A percentile compares a stretch with the other conserved stretches of the same genome.
Conservation (phyloP, 2,888 invertebrate genomes). For the Drosophila sordidapex region DNA sequence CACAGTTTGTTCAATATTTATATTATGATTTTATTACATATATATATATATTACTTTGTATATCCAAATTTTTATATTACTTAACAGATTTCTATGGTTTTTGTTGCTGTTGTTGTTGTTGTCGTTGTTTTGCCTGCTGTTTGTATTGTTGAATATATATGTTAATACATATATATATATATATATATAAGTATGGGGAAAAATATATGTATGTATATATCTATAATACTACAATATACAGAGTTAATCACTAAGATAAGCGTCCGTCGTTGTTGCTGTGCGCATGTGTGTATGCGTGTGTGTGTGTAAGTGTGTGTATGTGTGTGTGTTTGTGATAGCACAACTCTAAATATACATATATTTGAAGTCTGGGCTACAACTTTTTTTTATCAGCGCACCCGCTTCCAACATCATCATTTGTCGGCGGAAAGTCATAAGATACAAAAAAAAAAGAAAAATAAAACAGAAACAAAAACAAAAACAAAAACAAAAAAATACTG, state of each 20-base stretch:
- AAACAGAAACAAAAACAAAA: slow-evolving; percentile 17
- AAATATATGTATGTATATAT: slow-evolving; percentile 33
- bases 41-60: neutral
- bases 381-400: slow-evolving; percentile 64
- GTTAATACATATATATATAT: slow-evolving; percentile 5
- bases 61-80: slow-evolving; percentile 27
- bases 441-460: slow-evolving; percentile 34
- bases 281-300: neutral
- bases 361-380: slow-evolving; percentile 37
- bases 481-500: slow-evolving; percentile 9
- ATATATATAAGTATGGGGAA: slow-evolving; percentile 9
- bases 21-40: slow-evolving; percentile 31
- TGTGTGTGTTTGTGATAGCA: slow-evolving; percentile 24
- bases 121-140: slow-evolving; percentile 11
- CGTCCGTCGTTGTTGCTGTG: slow-evolving; percentile 23
- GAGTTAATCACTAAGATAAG: slow-evolving; percentile 70
- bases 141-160: slow-evolving; percentile 2
- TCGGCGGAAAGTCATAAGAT: slow-evolving; percentile 60
- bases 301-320: neutral
- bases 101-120: slow-evolving; percentile 11
- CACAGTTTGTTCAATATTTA: slow-evolving; percentile 30
- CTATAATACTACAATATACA: slow-evolving; percentile 55
- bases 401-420: slow-evolving; percentile 68
- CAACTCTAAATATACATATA: slow-evolving; percentile 6
- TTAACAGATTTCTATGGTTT: slow-evolving; percentile 21